These are phyloP conservation scores for Goniozus legneri DNA, from an alignment of 1,140 invertebrate genomes.

Conservation along the genomic window DNA sequence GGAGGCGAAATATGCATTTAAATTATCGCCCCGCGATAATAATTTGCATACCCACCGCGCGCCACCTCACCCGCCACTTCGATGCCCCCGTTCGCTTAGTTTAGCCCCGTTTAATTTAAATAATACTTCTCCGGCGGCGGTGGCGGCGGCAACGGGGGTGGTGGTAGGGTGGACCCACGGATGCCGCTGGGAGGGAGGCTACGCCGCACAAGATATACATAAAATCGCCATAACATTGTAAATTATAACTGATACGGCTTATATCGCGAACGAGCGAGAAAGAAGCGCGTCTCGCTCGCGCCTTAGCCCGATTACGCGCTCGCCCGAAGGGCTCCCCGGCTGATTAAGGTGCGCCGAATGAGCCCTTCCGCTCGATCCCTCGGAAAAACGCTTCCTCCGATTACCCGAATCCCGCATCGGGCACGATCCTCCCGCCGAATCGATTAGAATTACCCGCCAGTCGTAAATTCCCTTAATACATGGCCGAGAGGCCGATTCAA, in stretches of 20 bases:
- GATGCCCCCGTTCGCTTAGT: constrained; percentile 53
- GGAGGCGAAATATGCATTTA: constrained; percentile 57
- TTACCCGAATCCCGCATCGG: background rate
- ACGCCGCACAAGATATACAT: constrained; percentile 52
- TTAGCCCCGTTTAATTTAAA: constrained; percentile 58
- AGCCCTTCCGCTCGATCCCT: constrained; percentile 12
- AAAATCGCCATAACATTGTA: constrained; percentile 57
- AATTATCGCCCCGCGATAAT: constrained; percentile 57
- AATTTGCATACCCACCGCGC: constrained; percentile 53
- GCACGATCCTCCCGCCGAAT: background rate
- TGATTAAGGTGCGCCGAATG: constrained; percentile 27
- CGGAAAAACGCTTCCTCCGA: background rate
- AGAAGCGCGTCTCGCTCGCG: constrained; percentile 4
- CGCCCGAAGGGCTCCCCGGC: background rate
- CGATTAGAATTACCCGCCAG: background rate
- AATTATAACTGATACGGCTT: constrained; percentile 57
- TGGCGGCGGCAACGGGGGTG: too few relatives aligned
- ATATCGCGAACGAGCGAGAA: constrained; percentile 31
- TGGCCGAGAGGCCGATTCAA: too few relatives aligned
- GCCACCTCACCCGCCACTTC: constrained; percentile 39
- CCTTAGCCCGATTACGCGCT: constrained; percentile 5
- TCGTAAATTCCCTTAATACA: background rate
- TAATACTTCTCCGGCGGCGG: constrained; percentile 49
- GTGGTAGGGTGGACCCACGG: constrained; percentile 2
- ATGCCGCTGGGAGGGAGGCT: constrained; percentile 22